phyloP scores from a whole-genome alignment of 1,140 invertebrate species.

The Agrilus planipennis region DNA sequence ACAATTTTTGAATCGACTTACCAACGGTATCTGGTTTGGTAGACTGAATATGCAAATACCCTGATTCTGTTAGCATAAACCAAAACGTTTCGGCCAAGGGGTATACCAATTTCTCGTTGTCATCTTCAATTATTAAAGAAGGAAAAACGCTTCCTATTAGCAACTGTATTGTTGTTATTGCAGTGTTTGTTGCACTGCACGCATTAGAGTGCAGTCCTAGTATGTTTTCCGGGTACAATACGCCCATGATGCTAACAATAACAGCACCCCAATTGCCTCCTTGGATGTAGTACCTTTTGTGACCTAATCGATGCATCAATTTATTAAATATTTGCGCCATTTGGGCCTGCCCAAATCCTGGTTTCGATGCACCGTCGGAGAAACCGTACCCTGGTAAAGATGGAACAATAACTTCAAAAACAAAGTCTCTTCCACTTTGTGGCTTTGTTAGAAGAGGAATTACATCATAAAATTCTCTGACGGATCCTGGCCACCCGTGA shows the following conservation, averaged over 20 bases:
- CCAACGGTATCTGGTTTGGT: constrained; percentile 89
- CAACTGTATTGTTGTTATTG: constrained; percentile 35
- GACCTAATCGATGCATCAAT: constrained; percentile 70
- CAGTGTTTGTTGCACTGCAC: constrained; percentile 34
- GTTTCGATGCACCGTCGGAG: constrained; percentile 54
- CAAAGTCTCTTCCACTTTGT: constrained; percentile 43
- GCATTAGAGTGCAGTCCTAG: constrained; percentile 57
- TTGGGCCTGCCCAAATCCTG: constrained; percentile 49
- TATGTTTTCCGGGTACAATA: constrained; percentile 57
- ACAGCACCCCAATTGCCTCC: constrained; percentile 74
- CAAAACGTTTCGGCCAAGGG: constrained; percentile 41
- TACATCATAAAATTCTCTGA: constrained; percentile 75
- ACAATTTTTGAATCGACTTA: constrained; percentile 23
- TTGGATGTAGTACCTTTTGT: constrained; percentile 66
- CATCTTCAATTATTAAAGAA: constrained; percentile 42
- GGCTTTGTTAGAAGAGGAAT: constrained; percentile 57
- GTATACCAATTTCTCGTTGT: constrained; percentile 46
- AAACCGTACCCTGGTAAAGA: constrained; percentile 76
- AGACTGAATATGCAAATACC: constrained; percentile 69
- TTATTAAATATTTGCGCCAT: constrained; percentile 64
- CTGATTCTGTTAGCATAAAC: constrained; percentile 50
- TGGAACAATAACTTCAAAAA: constrained; percentile 69
- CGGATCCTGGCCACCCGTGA: constrained; percentile 86
- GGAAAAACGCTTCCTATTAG: constrained; percentile 44
- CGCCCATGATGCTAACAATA: constrained; percentile 47